Evolutionary conservation across 1,140 invertebrate species (phyloP), one percentile per base, ranked within the genome.

Genomic region (Myzus persicae): DNA sequence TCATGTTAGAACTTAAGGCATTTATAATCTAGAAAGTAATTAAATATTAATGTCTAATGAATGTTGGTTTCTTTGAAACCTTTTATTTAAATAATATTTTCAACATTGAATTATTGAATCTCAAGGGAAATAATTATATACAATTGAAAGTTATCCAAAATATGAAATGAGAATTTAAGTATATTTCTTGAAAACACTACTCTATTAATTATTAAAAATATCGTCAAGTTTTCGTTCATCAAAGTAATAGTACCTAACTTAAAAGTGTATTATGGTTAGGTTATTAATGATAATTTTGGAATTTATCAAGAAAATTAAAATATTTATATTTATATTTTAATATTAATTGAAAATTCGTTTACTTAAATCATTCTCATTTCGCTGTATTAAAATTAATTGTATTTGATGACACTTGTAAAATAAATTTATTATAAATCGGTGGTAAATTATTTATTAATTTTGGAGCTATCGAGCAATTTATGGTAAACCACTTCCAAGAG

Each of bases 361-460:
- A 44, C 24, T 14, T 44, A 76, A n/a, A 76, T 76, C 40, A 42
- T 31, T 26, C 9, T 44, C 7, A 42, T 44, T 44, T 84, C 40
- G 24, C 24, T 84, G 26, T 22, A 84, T 6, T 22, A n/a, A 18
- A 48, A 46, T 87, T n/a, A 87, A 87, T 87, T 87, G n/a, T n/a
- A 44, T 48, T 87, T 46, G 18, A 36, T 87, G 48, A 87, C 31
- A 46, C 42, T 24, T 89, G 87, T 89, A 51, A 89, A 89, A 89
- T 89, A 89, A 38, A 8, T 89, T n/a, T 88, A 46, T 88, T 48
- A 31, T 88, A 88, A 88, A n/a, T 26, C 26, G 26, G 85, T n/a
- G 85, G 48, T 87, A 38, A 31, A 48, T 92, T 82, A 81, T 82
- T 91, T 84, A 48, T 92, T 84, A 84, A 92, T 84, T 82, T 92